Evolutionary conservation across 2,888 invertebrate species (phyloP).

Genomic region (Heliconius ismenius): DNA sequence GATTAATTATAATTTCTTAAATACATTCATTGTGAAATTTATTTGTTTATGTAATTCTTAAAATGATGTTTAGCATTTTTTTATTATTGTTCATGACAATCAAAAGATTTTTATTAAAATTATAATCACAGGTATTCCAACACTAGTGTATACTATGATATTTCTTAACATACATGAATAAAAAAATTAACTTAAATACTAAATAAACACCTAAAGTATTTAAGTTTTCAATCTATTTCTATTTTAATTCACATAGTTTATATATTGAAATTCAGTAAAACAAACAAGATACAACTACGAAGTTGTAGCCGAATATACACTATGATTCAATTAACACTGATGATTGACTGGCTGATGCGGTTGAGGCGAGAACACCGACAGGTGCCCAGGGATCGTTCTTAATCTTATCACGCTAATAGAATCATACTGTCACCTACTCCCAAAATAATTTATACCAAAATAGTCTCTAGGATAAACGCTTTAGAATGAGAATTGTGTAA

Average conservation of each 20-base stretch:
- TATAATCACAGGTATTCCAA: background rate
- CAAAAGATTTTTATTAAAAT: no score
- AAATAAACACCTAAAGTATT: background rate
- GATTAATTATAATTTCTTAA: no score
- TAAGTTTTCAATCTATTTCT: background rate
- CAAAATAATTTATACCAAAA: background rate
- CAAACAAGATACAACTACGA: background rate
- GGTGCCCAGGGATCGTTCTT: conserved; percentile 25
- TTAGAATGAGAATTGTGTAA: conserved; percentile 1
- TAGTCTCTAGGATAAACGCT: conserved; percentile 1
- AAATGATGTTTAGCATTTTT: no score
- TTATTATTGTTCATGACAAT: no score
- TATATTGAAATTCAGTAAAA: background rate
- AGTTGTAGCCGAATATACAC: background rate
- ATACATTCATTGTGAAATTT: no score
- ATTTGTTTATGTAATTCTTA: no score
- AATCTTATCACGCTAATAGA: conserved; percentile 24
- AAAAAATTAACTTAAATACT: background rate
- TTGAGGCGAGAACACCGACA: conserved; percentile 19
- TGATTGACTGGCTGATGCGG: conserved; percentile 25
- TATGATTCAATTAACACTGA: conserved; percentile 21
- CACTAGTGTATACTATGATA: background rate
- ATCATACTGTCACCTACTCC: conserved; percentile 10
- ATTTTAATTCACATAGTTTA: background rate
- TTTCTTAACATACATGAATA: no score